These are phyloP conservation scores for Agriopis leucophaearia DNA, from an alignment of 2,888 invertebrate genomes.

Conservation along the genomic window DNA sequence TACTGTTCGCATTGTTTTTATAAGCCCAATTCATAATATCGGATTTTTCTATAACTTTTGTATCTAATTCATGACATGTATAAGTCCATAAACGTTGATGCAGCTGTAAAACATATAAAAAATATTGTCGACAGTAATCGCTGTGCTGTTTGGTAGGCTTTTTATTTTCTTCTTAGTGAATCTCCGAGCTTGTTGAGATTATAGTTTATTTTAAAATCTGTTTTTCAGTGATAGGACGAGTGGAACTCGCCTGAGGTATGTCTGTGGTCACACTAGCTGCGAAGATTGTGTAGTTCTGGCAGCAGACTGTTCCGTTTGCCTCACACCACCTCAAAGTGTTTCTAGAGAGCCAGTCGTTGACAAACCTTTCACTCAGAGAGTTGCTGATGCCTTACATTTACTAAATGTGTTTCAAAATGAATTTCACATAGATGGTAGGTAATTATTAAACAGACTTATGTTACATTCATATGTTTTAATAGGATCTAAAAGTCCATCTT, in stretches of 20 bases:
- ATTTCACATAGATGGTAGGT: conserved; percentile 70
- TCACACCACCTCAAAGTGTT: conserved; percentile 51
- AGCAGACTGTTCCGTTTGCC: conserved; percentile 63
- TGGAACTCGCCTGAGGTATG: conserved; percentile 61
- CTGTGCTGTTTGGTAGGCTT: conserved; percentile 68
- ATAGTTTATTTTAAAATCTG: conserved; percentile 4
- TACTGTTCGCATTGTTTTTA: too few species aligned
- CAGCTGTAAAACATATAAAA: conserved; percentile 60
- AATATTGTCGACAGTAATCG: conserved; percentile 63
- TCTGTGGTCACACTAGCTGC: conserved; percentile 74
- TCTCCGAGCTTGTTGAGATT: not conserved
- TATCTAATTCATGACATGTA: conserved; percentile 49
- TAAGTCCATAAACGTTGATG: conserved; percentile 51
- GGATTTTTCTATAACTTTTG: not conserved
- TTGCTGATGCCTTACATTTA: conserved; percentile 59
- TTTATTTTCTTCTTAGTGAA: not conserved
- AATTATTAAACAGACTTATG: conserved; percentile 4
- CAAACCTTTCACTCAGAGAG: conserved; percentile 56
- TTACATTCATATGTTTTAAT: not conserved
- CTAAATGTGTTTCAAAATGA: conserved; percentile 63
- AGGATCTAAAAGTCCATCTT: too few species aligned
- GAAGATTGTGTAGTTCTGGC: conserved; percentile 59
- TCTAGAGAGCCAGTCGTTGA: conserved; percentile 52
- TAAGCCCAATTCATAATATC: too few species aligned
- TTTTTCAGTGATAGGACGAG: conserved; percentile 66